These are phyloP conservation scores for Micromys minutus DNA, from an alignment of 2,113 vertebrate species.

Conservation along the genomic window DNA sequence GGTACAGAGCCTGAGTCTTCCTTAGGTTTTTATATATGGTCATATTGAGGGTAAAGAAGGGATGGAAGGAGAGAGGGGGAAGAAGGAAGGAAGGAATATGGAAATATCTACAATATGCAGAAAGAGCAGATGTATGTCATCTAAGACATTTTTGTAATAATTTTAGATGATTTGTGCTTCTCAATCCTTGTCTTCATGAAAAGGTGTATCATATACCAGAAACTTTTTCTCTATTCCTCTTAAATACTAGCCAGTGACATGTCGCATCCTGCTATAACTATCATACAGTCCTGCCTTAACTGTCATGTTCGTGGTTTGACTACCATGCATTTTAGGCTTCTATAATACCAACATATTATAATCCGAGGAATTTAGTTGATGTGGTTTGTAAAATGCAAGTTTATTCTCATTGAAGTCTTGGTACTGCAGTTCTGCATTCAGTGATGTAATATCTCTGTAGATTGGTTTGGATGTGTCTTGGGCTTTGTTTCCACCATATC, in stretches of 20 bases:
- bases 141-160: background rate
- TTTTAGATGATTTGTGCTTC: background rate
- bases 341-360: background rate
- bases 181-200: background rate
- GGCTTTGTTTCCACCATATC: background rate
- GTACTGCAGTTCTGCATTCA: background rate
- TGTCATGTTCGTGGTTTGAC: background rate
- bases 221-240: background rate
- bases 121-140: background rate
- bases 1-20: background rate
- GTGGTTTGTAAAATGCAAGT: slow-evolving; percentile 16
- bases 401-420: background rate
- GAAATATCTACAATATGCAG: background rate
- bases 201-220: background rate
- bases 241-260: background rate
- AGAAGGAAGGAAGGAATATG: background rate
- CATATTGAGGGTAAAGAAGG: background rate
- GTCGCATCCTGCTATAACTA: background rate
- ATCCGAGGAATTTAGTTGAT: slow-evolving; percentile 23
- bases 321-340: background rate
- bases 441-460: background rate
- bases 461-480: background rate
- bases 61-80: background rate
- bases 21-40: background rate
- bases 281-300: background rate